Percentiles rank a stretch among this genome's conserved stretches.
Conservation (phyloP, 2,113 vertebrate genomes). For the Trogon surrucura region DNA sequence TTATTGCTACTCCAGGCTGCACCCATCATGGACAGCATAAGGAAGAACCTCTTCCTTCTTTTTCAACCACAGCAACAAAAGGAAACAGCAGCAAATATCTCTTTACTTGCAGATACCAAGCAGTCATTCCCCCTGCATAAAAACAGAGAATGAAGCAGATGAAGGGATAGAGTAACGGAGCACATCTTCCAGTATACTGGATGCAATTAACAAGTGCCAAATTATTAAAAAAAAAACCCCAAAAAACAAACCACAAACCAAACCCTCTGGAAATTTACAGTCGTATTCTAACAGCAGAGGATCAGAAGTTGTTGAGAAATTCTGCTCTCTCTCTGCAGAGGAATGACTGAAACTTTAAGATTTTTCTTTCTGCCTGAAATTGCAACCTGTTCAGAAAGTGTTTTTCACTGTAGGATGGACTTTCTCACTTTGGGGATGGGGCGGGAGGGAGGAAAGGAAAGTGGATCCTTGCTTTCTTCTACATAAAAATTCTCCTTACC, state of each 20-base stretch:
- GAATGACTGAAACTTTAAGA: constrained; percentile 31
- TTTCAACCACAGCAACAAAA: neutral
- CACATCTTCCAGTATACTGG: neutral
- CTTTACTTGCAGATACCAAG: neutral
- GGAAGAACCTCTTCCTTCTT: neutral
- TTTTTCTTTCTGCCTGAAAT: constrained; percentile 22
- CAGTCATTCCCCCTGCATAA: neutral
- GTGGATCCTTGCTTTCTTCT: neutral
- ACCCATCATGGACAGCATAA: neutral
- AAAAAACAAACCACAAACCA: neutral
- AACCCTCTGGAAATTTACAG: neutral
- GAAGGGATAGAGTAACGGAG: neutral
- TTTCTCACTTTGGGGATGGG: neutral
- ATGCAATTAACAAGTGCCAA: neutral
- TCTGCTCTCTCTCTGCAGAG: constrained; percentile 40
- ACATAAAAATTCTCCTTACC: constrained; percentile 44
- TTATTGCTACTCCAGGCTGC: neutral
- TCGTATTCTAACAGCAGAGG: neutral
- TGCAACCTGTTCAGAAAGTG: neutral
- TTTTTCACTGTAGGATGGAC: neutral
- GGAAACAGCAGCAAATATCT: neutral
- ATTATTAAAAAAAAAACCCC: neutral
- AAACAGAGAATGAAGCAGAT: neutral
- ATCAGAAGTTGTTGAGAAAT: neutral
- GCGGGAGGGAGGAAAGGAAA: neutral